These are phyloP conservation scores for Chaenocephalus aceratus DNA, from an alignment of 2,113 vertebrate species.

Conservation along the genomic window DNA sequence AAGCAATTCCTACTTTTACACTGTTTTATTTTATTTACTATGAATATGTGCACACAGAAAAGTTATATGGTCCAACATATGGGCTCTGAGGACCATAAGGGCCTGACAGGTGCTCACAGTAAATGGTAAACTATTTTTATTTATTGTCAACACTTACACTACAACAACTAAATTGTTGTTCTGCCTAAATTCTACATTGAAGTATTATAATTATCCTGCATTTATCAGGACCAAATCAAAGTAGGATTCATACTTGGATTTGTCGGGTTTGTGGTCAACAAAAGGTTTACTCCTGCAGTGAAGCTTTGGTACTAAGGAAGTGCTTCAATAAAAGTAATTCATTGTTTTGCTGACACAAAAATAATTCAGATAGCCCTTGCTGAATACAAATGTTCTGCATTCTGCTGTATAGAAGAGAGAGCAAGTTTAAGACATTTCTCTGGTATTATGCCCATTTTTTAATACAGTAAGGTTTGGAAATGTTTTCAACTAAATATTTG, in stretches of 20 bases:
- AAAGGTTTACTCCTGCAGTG: not conserved
- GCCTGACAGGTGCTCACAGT: not conserved
- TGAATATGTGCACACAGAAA: not conserved
- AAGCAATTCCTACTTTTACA: not conserved
- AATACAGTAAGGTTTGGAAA: not conserved
- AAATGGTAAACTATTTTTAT: not conserved
- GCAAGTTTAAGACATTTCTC: not conserved
- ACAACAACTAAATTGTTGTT: not conserved
- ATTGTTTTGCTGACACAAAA: not conserved
- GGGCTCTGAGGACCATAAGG: constrained; percentile 32
- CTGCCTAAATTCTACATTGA: not conserved
- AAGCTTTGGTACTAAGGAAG: not conserved
- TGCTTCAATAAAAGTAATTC: not conserved
- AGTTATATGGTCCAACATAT: not conserved
- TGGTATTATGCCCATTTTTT: not conserved
- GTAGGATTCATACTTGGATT: not conserved
- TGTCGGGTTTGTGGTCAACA: not conserved
- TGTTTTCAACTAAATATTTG: not conserved
- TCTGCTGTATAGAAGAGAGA: not conserved
- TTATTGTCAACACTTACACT: not conserved
- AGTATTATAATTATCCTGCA: not conserved
- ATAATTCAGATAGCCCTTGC: too few species aligned
- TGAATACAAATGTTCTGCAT: not conserved
- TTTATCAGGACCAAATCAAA: not conserved
- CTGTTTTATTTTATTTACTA: not conserved